Evolutionary conservation across 2,797 vertebrate genomes (phyloP).

Genomic region (Enteromius radiatus): DNA sequence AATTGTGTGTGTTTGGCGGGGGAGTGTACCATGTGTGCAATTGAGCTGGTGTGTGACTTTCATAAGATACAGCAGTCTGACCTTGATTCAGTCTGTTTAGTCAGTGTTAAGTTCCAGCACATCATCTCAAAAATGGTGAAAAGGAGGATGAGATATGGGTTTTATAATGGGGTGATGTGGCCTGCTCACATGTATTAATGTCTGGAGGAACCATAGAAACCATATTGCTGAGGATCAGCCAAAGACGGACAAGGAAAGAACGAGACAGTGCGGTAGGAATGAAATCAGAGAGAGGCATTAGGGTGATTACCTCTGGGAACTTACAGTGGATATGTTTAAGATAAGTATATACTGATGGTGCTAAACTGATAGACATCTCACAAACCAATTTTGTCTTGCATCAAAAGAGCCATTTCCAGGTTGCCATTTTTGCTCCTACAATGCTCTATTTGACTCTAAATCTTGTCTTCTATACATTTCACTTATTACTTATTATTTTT

Average conservation of each 20-base stretch:
- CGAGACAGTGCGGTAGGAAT: constrained; percentile 2
- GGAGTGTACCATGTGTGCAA: not conserved
- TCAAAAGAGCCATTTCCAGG: not conserved
- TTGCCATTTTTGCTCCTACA: not conserved
- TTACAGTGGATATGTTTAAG: constrained; percentile 18
- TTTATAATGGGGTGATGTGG: constrained; percentile 28
- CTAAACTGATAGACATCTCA: not conserved
- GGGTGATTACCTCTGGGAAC: constrained; percentile 13
- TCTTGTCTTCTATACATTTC: not conserved
- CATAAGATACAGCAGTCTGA: constrained; percentile 24
- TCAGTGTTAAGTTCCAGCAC: constrained; percentile 19
- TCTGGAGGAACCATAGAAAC: constrained; percentile 24
- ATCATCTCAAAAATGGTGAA: constrained; percentile 14
- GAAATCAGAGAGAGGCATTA: constrained; percentile 5
- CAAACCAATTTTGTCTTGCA: not conserved
- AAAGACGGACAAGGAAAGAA: not conserved
- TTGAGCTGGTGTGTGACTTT: constrained; percentile 29
- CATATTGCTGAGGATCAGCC: not conserved
- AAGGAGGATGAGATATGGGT: constrained; percentile 21
- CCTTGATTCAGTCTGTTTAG: constrained; percentile 55
- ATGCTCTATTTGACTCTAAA: not conserved
- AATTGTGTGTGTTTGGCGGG: constrained; percentile 30
- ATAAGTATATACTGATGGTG: not conserved
- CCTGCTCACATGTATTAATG: constrained; percentile 28
- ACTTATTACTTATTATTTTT: not conserved